Evolutionary conservation across 2,888 invertebrate genomes (phyloP), one percentile per base, ranked within the genome.

Genomic region (Coelopa pilipes): DNA sequence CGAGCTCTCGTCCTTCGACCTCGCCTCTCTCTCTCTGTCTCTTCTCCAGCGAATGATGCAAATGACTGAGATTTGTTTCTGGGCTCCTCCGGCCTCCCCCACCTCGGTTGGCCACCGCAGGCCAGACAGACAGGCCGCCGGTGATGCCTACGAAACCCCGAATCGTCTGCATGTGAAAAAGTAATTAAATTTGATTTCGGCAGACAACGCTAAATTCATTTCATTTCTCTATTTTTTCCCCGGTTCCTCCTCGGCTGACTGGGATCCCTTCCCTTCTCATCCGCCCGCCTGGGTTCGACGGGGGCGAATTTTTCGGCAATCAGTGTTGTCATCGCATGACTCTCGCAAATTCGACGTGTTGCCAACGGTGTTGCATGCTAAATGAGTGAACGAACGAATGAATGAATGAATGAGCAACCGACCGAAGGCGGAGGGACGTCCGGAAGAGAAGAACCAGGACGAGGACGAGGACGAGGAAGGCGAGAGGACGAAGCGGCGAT

Each of bases 271-370:
- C 55, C 55, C 47, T 68, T n/a, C 21, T 68, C 7, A 1, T n/a
- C 12, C 55, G 34, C 13, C 9, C n/a, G 3, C 7, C 53, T 50
- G 63, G 60, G 62, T 47, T 74, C 57, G 13, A 65, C 19, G 50
- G 50, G 50, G 15, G 53, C 49, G 24, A 19, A 63, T 11, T 66
- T 68, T 13, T 15, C 24, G 76, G 79, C 78, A 84, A 84, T 82
- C 80, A 80, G 81, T 78, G 80, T 79, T 84, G 84, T 86, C 85
- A 86, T 85, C 79, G 82, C 82, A 84, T 85, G 85, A 85, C 80
- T 81, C 77, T 73, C 69, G 73, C 68, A 34, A 74, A 76, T 60
- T 62, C 24, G 10, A 62, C 60, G 24, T 11, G 15, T 17, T 53
- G 53, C 53, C 53, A 34, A 34, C 13, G 13, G 57, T 53, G 53